Evolutionary conservation across 2,797 vertebrate species (phyloP).

Genomic region (Parambassis ranga): DNA sequence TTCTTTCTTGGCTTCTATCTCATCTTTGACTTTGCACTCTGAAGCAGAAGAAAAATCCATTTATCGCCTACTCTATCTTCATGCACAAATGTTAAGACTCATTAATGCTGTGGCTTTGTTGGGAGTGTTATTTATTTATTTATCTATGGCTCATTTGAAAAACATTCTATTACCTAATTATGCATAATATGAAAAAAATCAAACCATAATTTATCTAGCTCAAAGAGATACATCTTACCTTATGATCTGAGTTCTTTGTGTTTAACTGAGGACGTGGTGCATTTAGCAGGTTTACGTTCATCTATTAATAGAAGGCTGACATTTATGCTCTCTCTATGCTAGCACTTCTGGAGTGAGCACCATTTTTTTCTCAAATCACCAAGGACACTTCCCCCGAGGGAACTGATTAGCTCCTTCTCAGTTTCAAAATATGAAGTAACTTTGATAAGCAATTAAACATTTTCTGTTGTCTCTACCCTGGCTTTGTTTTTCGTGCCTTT

Average conservation of each 20-base stretch:
- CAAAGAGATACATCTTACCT: slow-evolving; percentile 52
- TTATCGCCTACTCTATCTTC: slow-evolving; percentile 45
- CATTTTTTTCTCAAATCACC: slow-evolving; percentile 79
- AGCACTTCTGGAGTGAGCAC: slow-evolving; percentile 63
- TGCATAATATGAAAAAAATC: slow-evolving; percentile 38
- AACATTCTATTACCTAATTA: slow-evolving; percentile 56
- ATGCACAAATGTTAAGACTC: slow-evolving; percentile 44
- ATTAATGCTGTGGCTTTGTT: slow-evolving; percentile 50
- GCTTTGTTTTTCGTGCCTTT: slow-evolving; percentile 73
- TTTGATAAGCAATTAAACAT: slow-evolving; percentile 86
- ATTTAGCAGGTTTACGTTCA: slow-evolving; percentile 71
- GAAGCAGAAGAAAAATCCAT: slow-evolving; percentile 29
- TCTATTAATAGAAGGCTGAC: slow-evolving; percentile 82
- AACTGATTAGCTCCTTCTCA: slow-evolving; percentile 78
- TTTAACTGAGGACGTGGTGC: slow-evolving; percentile 38
- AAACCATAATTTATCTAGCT: slow-evolving; percentile 46
- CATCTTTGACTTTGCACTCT: slow-evolving; percentile 39
- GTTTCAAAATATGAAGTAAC: slow-evolving; percentile 77
- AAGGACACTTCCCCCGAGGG: slow-evolving; percentile 77
- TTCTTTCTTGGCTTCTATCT: neutral
- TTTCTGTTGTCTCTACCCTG: slow-evolving; percentile 73
- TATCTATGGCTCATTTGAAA: slow-evolving; percentile 53
- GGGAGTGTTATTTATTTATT: slow-evolving; percentile 9
- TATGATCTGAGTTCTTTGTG: slow-evolving; percentile 39
- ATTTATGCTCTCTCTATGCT: slow-evolving; percentile 73